Evolutionary conservation across 2,113 vertebrate species (phyloP).

Genomic region (Grammomys dolichurus): DNA sequence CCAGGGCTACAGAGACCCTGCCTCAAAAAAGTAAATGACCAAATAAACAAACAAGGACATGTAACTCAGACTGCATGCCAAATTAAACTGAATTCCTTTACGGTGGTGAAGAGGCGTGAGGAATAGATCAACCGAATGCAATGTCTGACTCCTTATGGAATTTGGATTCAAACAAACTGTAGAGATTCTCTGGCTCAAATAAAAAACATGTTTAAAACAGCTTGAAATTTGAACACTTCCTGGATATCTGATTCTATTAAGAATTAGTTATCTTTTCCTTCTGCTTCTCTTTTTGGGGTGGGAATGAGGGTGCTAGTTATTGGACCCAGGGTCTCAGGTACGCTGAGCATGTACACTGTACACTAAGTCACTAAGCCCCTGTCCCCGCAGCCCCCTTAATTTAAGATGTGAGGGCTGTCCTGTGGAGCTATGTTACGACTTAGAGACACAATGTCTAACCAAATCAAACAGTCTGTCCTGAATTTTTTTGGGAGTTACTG

Average conservation of each 20-base stretch:
- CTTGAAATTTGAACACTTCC: background rate
- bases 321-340: background rate
- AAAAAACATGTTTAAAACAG: background rate
- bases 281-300: background rate
- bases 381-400: background rate
- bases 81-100: background rate
- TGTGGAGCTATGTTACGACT: background rate
- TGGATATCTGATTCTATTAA: background rate
- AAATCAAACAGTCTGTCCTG: background rate
- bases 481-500: background rate
- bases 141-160: background rate
- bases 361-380: background rate
- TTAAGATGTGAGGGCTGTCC: background rate
- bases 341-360: background rate
- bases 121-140: background rate
- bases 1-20: background rate
- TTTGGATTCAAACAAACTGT: background rate
- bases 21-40: background rate
- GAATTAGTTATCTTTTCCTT: background rate
- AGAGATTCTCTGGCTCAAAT: background rate
- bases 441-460: background rate
- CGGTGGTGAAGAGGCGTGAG: accelerated
- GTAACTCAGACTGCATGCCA: background rate
- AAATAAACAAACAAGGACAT: background rate
- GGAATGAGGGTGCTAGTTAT: background rate